Base-by-base conservation (phyloP, 2,888 invertebrate genomes). In the Aleiodes alternator region DNA sequence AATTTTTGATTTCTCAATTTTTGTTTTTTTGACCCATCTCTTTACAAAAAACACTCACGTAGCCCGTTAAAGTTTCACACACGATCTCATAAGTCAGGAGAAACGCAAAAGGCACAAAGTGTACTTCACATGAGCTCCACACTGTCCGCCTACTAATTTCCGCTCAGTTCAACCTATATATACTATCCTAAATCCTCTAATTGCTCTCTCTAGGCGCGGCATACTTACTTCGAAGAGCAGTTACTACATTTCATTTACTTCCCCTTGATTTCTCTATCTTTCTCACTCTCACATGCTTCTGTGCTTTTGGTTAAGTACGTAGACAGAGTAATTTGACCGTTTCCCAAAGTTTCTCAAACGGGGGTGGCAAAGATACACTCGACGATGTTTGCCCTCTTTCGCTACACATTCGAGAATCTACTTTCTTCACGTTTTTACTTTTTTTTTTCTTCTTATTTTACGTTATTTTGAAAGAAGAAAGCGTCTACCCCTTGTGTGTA, bases 71-170 rank as follows among this genome's bases (percentile, higher is more conserved):
- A 59, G 29, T 59, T 61, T 61, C 29, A 55, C 69, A 53, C 69
- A 55, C 55, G 68, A 16, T 14, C 73, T 43, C 68, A 66, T 68
- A 73, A 73, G 73, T 73, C 56, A 68, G 53, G 9, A 53, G 50
- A 14, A 57, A 9, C 57, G 57, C 57, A 29, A 71, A 50, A 59
- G 50, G 59, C 71, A 69, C 50, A 71, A 50, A 71, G 59, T 71
- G 71, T 59, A 59, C 71, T 71, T 71, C 57, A 57, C 59, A 59
- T 50, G 59, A 69, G 59, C 48, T 59, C 76, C 76, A 66, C 53
- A 79, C 79, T 79, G 78, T 78, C 80, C 80, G 78, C 80, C 79
- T 80, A 79, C 80, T 79, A 80, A 80, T 80, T 80, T 79, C 78
- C 78, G 56, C 69, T 55, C 75, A 75, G 56, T 29, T 56, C 61